phyloP scores from a whole-genome alignment of 1,140 invertebrate species.

The Bombus fervidus region DNA sequence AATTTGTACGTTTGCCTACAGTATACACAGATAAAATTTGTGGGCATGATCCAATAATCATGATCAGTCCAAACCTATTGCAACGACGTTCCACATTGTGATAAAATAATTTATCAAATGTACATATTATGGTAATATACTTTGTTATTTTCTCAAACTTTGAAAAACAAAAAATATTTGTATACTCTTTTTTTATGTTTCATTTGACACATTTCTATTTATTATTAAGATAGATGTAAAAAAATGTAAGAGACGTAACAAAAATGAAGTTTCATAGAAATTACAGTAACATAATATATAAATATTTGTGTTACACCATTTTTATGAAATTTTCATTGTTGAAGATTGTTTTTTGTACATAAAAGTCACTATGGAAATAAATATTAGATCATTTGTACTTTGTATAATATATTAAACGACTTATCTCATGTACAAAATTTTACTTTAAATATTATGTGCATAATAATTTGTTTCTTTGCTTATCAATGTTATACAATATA shows the following conservation, averaged over 20 bases:
- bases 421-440: slow-evolving; percentile 28
- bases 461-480: not conserved
- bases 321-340: slow-evolving; percentile 49
- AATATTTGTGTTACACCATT: slow-evolving; percentile 22
- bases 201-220: slow-evolving; percentile 46
- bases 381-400: slow-evolving; percentile 51
- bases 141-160: slow-evolving; percentile 38
- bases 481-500: not conserved
- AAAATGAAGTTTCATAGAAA: slow-evolving; percentile 44
- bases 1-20: slow-evolving; percentile 43
- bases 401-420: slow-evolving; percentile 46
- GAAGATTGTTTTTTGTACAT: slow-evolving; percentile 49
- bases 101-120: slow-evolving; percentile 56
- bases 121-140: slow-evolving; percentile 48
- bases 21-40: slow-evolving; percentile 34
- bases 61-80: slow-evolving; percentile 10
- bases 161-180: slow-evolving; percentile 37
- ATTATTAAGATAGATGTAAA: slow-evolving; percentile 47
- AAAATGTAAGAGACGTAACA: slow-evolving; percentile 48
- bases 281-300: slow-evolving; percentile 3
- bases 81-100: slow-evolving; percentile 46
- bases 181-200: slow-evolving; percentile 42
- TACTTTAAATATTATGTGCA: not conserved
- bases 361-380: slow-evolving; percentile 52
- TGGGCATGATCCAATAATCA: slow-evolving; percentile 4